Conservation (phyloP, 2,888 invertebrate genomes). For the Folsomia manolachei region DNA sequence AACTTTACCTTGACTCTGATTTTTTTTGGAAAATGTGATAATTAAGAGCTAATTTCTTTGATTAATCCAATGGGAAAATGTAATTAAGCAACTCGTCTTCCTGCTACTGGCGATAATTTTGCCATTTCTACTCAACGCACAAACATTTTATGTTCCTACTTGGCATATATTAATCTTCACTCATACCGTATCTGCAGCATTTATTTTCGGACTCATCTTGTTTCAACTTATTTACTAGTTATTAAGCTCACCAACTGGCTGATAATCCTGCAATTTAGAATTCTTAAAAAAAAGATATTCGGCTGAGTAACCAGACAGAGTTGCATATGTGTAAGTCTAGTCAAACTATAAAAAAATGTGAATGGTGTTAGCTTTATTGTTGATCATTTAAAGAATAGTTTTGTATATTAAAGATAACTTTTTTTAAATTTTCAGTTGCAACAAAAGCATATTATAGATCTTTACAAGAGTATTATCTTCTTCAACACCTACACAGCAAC, state of each 20-base stretch:
- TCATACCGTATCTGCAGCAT: not conserved
- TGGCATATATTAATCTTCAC: no score
- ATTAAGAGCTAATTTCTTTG: slow-evolving; percentile 22
- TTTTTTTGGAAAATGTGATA: slow-evolving; percentile 16
- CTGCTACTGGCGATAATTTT: slow-evolving; percentile 4
- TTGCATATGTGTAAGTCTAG: not conserved
- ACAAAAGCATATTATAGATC: not conserved
- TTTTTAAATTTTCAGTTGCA: no score
- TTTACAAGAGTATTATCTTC: not conserved
- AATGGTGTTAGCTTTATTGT: not conserved
- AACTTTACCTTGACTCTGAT: slow-evolving; percentile 17
- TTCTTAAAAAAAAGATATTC: not conserved
- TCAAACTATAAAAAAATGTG: no score
- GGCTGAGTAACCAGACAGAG: not conserved
- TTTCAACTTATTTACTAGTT: no score
- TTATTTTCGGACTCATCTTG: not conserved
- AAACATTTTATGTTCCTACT: no score
- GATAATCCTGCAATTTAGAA: not conserved
- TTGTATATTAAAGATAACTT: not conserved
- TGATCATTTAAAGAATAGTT: not conserved
- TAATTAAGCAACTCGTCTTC: slow-evolving; percentile 15
- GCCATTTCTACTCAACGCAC: not conserved
- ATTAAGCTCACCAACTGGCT: no score
- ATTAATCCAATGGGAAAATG: slow-evolving; percentile 20
- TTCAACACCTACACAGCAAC: not conserved